phyloP scores from a whole-genome alignment of 1,140 invertebrate genomes.

The Drosophila kanapiae region DNA sequence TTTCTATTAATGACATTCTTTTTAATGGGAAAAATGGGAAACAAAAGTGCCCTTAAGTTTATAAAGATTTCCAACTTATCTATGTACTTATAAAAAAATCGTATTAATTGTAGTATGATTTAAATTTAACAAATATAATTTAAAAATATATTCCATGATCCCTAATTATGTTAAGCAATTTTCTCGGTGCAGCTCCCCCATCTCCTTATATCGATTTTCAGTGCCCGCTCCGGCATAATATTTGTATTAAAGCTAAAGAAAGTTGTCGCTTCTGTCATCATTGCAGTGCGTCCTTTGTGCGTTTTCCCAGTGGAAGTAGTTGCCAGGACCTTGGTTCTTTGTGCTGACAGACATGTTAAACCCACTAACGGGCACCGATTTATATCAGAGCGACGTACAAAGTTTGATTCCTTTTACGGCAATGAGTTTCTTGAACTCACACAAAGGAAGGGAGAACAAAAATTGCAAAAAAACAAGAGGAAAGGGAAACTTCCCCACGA shows the following conservation, averaged over 20 bases:
- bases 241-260: conserved; percentile 13
- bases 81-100: no score
- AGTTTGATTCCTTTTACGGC: conserved; percentile 27
- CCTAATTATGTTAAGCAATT: background rate
- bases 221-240: conserved; percentile 40
- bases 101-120: no score
- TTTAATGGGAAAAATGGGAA: no score
- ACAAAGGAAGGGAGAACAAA: conserved; percentile 7
- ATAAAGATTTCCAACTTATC: no score
- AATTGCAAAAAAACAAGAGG: background rate
- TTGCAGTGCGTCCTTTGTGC: conserved; percentile 42
- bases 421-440: conserved; percentile 40
- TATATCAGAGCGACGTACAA: conserved; percentile 22
- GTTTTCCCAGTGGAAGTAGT: conserved; percentile 4
- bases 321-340: conserved; percentile 26
- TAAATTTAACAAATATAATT: background rate
- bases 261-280: conserved; percentile 6
- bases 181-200: conserved; percentile 9
- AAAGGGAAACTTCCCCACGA: conserved; percentile 2
- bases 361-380: conserved; percentile 31
- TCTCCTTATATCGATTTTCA: conserved; percentile 59
- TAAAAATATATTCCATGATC: background rate
- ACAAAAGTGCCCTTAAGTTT: no score
- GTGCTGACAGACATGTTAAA: conserved; percentile 38
- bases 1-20: no score